A percentile compares a stretch with the other conserved stretches of the same genome.
phyloP scores from a whole-genome alignment of 2,888 invertebrate species.

The Ennomos quercinarius region DNA sequence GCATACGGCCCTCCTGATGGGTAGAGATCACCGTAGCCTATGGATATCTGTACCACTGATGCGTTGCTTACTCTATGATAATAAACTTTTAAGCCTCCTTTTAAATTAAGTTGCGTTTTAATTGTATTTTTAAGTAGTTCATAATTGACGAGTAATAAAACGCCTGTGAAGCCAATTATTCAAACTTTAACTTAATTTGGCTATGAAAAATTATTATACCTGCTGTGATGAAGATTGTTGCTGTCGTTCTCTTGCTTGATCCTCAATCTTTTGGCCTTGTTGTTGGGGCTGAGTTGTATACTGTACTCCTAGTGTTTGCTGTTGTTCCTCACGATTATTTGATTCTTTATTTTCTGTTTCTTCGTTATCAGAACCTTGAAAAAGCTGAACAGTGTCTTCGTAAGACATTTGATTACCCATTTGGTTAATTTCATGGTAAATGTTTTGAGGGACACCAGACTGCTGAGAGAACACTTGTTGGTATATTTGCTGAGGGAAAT shows the following conservation, averaged over 20 bases:
- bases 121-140: too few relatives aligned
- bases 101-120: too few relatives aligned
- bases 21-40: too few relatives aligned
- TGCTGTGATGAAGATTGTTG: conserved; percentile 14
- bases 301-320: conserved; percentile 10
- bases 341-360: conserved; percentile 3
- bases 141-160: too few relatives aligned
- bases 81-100: too few relatives aligned
- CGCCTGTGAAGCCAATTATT: neutral
- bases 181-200: neutral
- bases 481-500: conserved; percentile 31
- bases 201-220: conserved; percentile 15
- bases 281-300: conserved; percentile 8
- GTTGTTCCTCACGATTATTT: neutral
- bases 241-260: conserved; percentile 12
- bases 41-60: too few relatives aligned
- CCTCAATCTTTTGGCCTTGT: conserved; percentile 21
- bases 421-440: conserved; percentile 34
- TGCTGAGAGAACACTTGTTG: conserved; percentile 31
- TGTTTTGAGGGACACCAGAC: conserved; percentile 32
- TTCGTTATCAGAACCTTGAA: conserved; percentile 10
- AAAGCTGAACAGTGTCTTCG: conserved; percentile 20
- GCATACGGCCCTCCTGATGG: too few relatives aligned
- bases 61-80: too few relatives aligned
- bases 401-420: conserved; percentile 22